These are phyloP conservation scores for Drepana arcuata DNA, from an alignment of 1,140 invertebrate genomes.

Conservation along the genomic window DNA sequence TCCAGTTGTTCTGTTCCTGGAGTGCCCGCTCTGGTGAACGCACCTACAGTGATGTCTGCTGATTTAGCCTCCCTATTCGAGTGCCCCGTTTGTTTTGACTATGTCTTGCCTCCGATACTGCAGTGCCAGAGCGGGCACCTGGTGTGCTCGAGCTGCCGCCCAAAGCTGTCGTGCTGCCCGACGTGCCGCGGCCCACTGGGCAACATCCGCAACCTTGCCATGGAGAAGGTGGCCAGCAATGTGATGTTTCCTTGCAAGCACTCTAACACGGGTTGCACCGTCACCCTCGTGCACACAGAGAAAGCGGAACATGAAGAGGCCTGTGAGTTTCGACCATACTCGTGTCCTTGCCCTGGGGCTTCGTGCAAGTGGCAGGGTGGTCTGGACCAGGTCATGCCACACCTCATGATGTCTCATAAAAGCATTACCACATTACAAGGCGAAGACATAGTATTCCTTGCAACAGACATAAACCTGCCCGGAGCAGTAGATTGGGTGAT, in stretches of 20 bases:
- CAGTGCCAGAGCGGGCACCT: constrained; percentile 92
- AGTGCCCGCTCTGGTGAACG: constrained; percentile 60
- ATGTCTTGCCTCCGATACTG: constrained; percentile 96
- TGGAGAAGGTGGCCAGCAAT: constrained; percentile 99
- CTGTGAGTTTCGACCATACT: constrained; percentile 97
- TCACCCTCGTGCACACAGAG: constrained; percentile 94
- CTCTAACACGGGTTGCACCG: constrained; percentile 94
- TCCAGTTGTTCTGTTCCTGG: constrained; percentile 65
- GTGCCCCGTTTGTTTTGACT: constrained; percentile 99
- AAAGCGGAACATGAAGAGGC: constrained; percentile 98
- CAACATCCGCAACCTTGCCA: constrained; percentile 97
- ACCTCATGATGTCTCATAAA: constrained; percentile 98
- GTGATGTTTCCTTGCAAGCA: constrained; percentile 99
- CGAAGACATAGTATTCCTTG: constrained; percentile 99
- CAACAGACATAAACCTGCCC: constrained; percentile 99
- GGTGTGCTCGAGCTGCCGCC: constrained; percentile 95
- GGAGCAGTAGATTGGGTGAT: constrained; percentile 99
- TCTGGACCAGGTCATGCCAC: constrained; percentile 95
- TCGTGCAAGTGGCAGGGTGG: constrained; percentile 99
- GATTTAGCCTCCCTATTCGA: constrained; percentile 97
- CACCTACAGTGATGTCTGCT: constrained; percentile 77
- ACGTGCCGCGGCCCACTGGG: constrained; percentile 97
- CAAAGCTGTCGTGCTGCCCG: constrained; percentile 96
- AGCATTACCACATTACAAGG: constrained; percentile 98
- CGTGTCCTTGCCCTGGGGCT: constrained; percentile 98